These are phyloP conservation scores for Acropternis orthonyx DNA, from an alignment of 2,797 vertebrate genomes.

Conservation along the genomic window DNA sequence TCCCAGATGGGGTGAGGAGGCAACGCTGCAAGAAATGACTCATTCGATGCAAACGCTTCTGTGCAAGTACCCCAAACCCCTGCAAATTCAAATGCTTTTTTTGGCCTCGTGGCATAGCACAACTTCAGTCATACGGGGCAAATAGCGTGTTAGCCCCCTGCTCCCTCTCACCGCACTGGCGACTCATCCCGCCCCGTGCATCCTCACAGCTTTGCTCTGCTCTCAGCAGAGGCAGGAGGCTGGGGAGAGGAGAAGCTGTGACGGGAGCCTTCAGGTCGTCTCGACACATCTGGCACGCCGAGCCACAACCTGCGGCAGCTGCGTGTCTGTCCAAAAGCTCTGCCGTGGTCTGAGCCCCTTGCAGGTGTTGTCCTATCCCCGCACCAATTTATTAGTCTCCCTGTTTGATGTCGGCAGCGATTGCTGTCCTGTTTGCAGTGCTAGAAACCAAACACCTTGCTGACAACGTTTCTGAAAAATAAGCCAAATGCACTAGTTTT, in stretches of 20 bases:
- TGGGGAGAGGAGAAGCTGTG: background rate
- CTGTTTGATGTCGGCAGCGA: accelerated
- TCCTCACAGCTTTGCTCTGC: background rate
- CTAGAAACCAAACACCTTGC: background rate
- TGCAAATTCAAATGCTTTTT: background rate
- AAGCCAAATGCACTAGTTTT: background rate
- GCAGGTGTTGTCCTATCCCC: background rate
- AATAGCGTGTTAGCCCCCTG: background rate
- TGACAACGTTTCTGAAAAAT: background rate
- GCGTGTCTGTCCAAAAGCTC: background rate
- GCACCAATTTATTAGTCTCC: accelerated
- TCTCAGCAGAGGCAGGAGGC: background rate
- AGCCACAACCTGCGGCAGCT: background rate
- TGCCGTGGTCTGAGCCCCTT: accelerated
- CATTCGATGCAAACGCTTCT: background rate
- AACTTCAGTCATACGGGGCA: background rate
- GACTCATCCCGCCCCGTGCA: accelerated
- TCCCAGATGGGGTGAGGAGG: accelerated
- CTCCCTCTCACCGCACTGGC: background rate
- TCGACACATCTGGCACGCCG: accelerated
- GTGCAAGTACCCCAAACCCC: background rate
- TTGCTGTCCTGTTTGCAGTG: background rate
- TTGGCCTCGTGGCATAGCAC: accelerated
- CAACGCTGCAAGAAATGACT: background rate
- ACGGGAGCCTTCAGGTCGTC: accelerated